phyloP scores from a whole-genome alignment of 2,888 invertebrate species.

The Pachydiplax longipennis region DNA sequence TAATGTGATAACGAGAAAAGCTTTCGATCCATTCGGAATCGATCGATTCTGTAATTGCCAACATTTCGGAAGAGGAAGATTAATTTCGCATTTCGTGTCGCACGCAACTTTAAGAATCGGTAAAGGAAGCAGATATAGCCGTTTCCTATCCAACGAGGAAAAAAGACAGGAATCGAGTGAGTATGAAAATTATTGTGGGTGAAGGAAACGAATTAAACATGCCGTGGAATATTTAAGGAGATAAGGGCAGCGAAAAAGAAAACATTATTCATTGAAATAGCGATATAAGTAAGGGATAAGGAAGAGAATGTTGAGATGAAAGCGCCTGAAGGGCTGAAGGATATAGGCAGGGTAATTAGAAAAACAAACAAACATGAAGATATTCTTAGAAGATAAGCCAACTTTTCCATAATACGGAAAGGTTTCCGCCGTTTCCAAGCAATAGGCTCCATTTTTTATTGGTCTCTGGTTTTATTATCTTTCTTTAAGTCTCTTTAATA shows the following conservation, averaged over 20 bases:
- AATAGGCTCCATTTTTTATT: no score
- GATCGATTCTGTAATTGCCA: neutral
- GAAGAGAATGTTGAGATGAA: neutral
- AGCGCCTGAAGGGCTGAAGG: neutral
- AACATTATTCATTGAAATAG: neutral
- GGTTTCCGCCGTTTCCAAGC: neutral
- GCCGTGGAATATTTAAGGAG: conserved; percentile 24
- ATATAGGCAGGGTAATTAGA: neutral
- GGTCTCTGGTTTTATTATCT: no score
- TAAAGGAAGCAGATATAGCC: neutral
- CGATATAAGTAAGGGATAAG: neutral
- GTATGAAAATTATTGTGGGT: neutral
- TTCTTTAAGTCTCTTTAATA: no score
- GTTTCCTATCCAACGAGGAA: neutral
- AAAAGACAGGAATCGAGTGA: neutral
- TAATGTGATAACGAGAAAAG: neutral
- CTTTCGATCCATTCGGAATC: neutral
- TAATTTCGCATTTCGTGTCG: neutral
- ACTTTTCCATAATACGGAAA: no score
- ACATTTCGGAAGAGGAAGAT: neutral
- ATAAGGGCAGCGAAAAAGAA: neutral
- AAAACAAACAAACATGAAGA: neutral
- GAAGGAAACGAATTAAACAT: neutral
- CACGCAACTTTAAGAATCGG: neutral
- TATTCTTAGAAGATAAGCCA: neutral